These are phyloP conservation scores for Hemibagrus guttatus DNA, from an alignment of 2,797 vertebrate genomes.

Conservation along the genomic window DNA sequence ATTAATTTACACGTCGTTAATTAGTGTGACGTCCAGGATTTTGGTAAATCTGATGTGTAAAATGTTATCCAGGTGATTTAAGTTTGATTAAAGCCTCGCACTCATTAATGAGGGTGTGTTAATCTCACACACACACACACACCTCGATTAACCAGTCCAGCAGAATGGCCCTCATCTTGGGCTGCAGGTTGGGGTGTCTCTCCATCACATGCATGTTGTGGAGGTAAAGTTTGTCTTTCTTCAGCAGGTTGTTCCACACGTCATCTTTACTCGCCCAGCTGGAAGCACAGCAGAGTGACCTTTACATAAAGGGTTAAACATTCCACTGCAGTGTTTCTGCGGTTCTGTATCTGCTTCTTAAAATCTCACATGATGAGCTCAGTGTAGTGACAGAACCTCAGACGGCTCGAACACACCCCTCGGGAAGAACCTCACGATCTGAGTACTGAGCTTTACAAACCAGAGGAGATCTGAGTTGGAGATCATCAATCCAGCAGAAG, in stretches of 20 bases:
- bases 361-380: not conserved
- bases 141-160: constrained; percentile 99
- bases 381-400: not conserved
- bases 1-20: not conserved
- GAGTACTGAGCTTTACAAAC: not conserved
- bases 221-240: constrained; percentile 85
- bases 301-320: not conserved
- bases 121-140: constrained; percentile 52
- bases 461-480: not conserved
- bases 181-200: constrained; percentile 90
- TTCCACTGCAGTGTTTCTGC: not conserved
- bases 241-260: constrained; percentile 92
- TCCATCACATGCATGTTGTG: constrained; percentile 84
- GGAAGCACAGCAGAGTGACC: not conserved
- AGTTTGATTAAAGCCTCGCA: not conserved
- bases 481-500: not conserved
- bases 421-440: not conserved
- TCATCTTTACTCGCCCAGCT: constrained; percentile 96
- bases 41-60: not conserved
- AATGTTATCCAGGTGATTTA: not conserved
- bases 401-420: not conserved
- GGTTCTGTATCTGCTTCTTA: too few relatives aligned
- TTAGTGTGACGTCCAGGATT: not conserved
- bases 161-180: constrained; percentile 91
- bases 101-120: not conserved